phyloP scores from a whole-genome alignment of 2,113 vertebrate species.

The Micronycteris hirsuta region DNA sequence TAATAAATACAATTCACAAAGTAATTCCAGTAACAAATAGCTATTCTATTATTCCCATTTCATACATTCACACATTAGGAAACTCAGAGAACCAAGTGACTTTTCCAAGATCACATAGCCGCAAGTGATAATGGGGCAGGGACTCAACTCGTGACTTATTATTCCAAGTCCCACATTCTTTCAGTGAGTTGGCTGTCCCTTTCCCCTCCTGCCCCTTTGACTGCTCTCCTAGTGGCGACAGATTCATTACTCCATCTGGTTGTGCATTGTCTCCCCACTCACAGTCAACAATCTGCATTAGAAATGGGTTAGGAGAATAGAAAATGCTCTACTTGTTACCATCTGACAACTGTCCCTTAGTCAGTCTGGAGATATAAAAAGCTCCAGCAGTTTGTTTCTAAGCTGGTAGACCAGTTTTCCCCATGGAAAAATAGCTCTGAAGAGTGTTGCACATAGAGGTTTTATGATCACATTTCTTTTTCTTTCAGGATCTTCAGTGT shows the following conservation, averaged over 20 bases:
- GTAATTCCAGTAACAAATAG: not conserved
- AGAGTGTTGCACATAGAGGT: not conserved
- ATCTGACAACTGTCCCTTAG: not conserved
- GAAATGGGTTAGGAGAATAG: not conserved
- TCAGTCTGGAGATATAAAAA: not conserved
- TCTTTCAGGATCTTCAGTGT: not conserved
- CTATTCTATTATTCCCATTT: not conserved
- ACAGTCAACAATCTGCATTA: not conserved
- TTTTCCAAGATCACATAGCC: not conserved
- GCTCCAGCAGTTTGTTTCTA: not conserved
- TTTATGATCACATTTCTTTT: not conserved
- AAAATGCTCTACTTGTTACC: not conserved
- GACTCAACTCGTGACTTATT: not conserved
- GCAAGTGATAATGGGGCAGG: not conserved
- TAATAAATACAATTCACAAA: conserved; percentile 17
- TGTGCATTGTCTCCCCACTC: not conserved
- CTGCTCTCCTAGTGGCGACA: not conserved
- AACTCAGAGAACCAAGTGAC: not conserved
- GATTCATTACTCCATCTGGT: not conserved
- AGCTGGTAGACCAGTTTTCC: not conserved
- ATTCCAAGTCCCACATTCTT: not conserved
- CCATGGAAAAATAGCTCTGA: not conserved
- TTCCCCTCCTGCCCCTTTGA: not conserved
- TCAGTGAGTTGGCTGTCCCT: not conserved
- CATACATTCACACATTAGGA: not conserved